A percentile compares a stretch with the other conserved stretches of the same genome.
phyloP scores from a whole-genome alignment of 2,797 vertebrate species.

The Cyprinella venusta region DNA sequence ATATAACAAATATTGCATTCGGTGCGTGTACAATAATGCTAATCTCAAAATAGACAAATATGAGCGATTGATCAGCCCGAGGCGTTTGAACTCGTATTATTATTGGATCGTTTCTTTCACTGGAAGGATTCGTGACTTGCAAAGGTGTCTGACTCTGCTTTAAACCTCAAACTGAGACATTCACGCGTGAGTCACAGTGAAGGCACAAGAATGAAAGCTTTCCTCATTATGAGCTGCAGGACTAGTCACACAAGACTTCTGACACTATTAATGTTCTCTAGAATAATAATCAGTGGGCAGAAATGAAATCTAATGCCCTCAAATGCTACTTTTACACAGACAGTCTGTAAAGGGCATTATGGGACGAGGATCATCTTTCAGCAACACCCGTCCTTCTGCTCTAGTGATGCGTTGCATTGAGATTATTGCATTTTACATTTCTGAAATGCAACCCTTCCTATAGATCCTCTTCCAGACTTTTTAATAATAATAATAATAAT shows the following conservation, averaged over 20 bases:
- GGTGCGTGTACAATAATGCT: neutral
- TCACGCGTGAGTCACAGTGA: neutral
- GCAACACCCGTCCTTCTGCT: neutral
- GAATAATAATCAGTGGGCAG: too few relatives aligned
- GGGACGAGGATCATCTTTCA: slow-evolving; percentile 22
- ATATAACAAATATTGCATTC: too few relatives aligned
- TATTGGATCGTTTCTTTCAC: neutral
- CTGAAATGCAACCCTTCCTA: neutral
- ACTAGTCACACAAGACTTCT: neutral
- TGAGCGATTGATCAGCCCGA: too few relatives aligned
- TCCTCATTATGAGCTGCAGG: neutral
- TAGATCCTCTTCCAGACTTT: neutral
- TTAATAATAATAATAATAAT: too few relatives aligned
- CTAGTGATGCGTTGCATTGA: slow-evolving; percentile 1
- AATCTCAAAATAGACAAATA: neutral
- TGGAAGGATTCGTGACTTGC: slow-evolving; percentile 32
- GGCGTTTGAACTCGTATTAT: neutral
- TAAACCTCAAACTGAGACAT: neutral
- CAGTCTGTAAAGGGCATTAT: slow-evolving; percentile 5
- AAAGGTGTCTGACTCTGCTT: neutral
- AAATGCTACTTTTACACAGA: neutral
- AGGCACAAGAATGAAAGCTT: neutral
- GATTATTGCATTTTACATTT: slow-evolving; percentile 12
- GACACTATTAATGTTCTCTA: too few relatives aligned
- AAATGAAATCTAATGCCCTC: neutral